Evolutionary conservation across 35 echinoderm and acorn worm species (phyloP), one percentile per base, ranked within the genome.

Genomic region (Eucidaris tribuloides): DNA sequence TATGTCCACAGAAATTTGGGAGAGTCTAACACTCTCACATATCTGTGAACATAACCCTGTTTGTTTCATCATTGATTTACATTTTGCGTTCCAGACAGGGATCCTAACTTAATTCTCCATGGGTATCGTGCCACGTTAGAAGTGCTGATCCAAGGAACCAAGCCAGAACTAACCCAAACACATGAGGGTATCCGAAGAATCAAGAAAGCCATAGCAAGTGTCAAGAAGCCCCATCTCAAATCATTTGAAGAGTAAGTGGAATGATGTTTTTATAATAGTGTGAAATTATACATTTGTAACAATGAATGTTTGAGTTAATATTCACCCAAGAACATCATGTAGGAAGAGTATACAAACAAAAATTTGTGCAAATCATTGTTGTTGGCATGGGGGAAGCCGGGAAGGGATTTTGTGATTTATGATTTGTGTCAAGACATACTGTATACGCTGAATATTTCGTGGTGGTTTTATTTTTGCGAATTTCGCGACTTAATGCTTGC

Each of bases 111-210:
- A 42, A 81, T 83, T 24, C 77, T 90, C 7, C 92, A 95, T 71
- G 87, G 70, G 1, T 95, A 95, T 57, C 57, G 92, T 60, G 87
- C 92, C 36, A 81, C 84, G 20, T 56, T 95, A 61, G 92, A 95
- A 40, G 58, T 90, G 40, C 14, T 95, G 36, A 95, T 90, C 27
- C 92, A 95, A 31, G 65, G 59, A 76, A 37, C 80, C 58, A 22
- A 66, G 11, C 83, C 77, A 31, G 77, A 81, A 23, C 56, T 95
- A 20, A 81, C 54, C 42, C 90, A 76, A 70, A 84, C 19, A 23
- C 87, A 95, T 66, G 88, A 50, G 0, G 83, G 92, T 11, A 62
- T 90, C 5, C 24, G 78, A 49, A 74, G n/a, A 52, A 90, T 95
- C 18, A 95, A 90, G 78, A 95, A 87, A 64, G 87, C 82, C 0